Percentiles rank a stretch among this genome's conserved stretches.
phyloP scores from a whole-genome alignment of 1,140 invertebrate species.

The Lethrus apterus region DNA sequence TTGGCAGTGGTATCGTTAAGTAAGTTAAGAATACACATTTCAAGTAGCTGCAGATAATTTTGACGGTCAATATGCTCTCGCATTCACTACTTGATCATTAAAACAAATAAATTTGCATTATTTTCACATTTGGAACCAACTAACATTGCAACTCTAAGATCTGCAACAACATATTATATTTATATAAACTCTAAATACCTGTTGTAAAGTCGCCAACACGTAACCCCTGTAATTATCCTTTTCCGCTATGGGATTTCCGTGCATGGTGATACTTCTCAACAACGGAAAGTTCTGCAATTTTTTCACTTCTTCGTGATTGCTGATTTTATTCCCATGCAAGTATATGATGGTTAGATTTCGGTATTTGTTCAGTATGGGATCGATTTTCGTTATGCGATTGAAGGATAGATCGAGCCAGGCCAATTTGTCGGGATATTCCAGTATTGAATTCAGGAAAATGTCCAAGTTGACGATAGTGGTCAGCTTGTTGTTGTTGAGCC shows the following conservation, averaged over 20 bases:
- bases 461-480: conserved; percentile 39
- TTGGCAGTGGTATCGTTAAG: too few relatives aligned
- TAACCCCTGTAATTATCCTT: conserved; percentile 42
- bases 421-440: conserved; percentile 41
- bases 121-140: too few relatives aligned
- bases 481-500: conserved; percentile 49
- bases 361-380: conserved; percentile 32
- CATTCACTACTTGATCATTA: too few relatives aligned
- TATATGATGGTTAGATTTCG: conserved; percentile 39
- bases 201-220: conserved; percentile 44
- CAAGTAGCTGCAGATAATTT: too few relatives aligned
- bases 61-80: too few relatives aligned
- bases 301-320: conserved; percentile 38
- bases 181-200: too few relatives aligned
- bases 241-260: conserved; percentile 48
- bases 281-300: conserved; percentile 40
- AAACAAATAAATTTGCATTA: too few relatives aligned
- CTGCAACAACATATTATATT: too few relatives aligned
- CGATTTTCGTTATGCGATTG: conserved; percentile 44
- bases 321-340: conserved; percentile 48
- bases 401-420: conserved; percentile 50
- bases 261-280: conserved; percentile 46
- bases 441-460: conserved; percentile 35
- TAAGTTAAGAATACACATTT: too few relatives aligned
- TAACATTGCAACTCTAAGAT: too few relatives aligned